Evolutionary conservation across 2,113 vertebrate genomes (phyloP).

Genomic region (Bolborhynchus lineola): DNA sequence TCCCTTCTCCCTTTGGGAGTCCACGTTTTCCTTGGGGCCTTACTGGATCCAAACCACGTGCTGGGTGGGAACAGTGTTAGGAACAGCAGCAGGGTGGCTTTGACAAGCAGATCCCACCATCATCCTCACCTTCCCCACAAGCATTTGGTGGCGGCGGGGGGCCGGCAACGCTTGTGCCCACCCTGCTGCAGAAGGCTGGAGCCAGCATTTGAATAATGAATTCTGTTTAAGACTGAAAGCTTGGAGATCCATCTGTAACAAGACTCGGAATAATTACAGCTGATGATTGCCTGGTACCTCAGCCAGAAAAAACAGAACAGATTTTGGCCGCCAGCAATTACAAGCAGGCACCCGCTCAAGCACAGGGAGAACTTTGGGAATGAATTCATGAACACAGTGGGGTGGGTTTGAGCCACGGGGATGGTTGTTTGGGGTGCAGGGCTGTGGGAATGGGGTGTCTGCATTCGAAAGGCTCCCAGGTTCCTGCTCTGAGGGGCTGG

Average conservation of each 20-base stretch:
- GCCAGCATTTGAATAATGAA: constrained; percentile 78
- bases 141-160: neutral
- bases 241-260: constrained; percentile 81
- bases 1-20: rapidly evolving
- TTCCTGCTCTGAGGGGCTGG: neutral
- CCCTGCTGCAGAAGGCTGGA: constrained; percentile 50
- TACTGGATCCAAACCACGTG: rapidly evolving
- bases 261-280: constrained; percentile 82
- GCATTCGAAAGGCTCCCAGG: rapidly evolving
- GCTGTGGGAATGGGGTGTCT: neutral
- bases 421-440: neutral
- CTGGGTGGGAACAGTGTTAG: rapidly evolving
- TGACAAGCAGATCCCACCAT: constrained; percentile 2
- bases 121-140: neutral
- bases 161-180: constrained; percentile 8
- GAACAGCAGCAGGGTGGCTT: neutral
- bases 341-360: constrained; percentile 72
- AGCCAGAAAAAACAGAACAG: constrained; percentile 82
- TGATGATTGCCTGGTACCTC: constrained; percentile 81
- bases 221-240: constrained; percentile 77
- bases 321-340: constrained; percentile 80
- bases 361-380: constrained; percentile 73
- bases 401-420: neutral
- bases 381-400: constrained; percentile 75
- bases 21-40: rapidly evolving